Evolutionary conservation across 2,113 vertebrate species (phyloP).

Genomic region (Zosterops hypoxanthus): DNA sequence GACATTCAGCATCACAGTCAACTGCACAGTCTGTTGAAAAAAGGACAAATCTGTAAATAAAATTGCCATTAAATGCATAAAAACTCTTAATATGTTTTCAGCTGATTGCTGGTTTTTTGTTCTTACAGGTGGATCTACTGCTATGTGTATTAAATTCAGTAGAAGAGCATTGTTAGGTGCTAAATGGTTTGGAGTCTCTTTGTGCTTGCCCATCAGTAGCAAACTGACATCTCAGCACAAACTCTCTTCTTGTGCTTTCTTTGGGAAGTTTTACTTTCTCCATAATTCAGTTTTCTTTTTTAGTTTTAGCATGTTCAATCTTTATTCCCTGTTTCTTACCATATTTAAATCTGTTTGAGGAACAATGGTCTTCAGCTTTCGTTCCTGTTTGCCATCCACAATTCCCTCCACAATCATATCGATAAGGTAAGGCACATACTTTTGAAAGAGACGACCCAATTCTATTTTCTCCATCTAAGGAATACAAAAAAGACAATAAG

Average conservation of each 20-base stretch:
- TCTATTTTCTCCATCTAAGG: conserved; percentile 73
- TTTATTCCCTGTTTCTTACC: conserved; percentile 70
- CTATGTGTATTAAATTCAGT: not conserved
- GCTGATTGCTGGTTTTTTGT: not conserved
- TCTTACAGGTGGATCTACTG: not conserved
- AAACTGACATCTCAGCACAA: not conserved
- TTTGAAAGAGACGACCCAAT: conserved; percentile 84
- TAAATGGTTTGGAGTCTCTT: not conserved
- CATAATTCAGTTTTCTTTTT: not conserved
- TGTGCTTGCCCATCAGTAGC: not conserved
- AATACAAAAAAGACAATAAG: not conserved
- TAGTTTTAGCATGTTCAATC: not conserved
- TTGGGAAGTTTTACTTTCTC: not conserved
- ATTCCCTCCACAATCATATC: conserved; percentile 90
- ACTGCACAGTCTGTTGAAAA: conserved; percentile 82
- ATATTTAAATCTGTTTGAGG: conserved; percentile 95
- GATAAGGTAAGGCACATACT: conserved; percentile 87
- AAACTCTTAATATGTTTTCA: not conserved
- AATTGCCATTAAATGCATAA: not conserved
- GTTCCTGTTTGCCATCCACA: conserved; percentile 83
- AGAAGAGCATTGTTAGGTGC: not conserved
- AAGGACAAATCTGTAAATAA: not conserved
- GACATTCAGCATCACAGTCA: conserved; percentile 85
- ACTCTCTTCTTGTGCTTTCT: not conserved
- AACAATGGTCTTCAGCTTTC: conserved; percentile 87